Conservation (phyloP, 1,140 invertebrate genomes). For the Drosophila dunni region DNA sequence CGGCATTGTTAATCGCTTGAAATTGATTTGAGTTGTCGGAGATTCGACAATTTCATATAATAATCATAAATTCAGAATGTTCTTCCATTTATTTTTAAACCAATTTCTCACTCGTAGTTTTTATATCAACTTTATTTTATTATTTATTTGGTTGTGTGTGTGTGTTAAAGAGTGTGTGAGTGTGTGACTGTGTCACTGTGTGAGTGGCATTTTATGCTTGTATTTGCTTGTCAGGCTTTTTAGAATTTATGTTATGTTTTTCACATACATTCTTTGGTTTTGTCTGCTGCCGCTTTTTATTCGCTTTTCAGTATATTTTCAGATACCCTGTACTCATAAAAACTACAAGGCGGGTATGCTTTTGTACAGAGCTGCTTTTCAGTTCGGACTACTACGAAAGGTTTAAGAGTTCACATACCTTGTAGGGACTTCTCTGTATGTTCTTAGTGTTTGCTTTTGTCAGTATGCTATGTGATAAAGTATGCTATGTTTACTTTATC, state of each 20-base stretch:
- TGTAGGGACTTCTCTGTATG: too few species aligned
- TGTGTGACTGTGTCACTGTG: neutral
- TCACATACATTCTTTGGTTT: constrained; percentile 76
- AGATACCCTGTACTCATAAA: constrained; percentile 34
- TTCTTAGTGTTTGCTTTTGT: too few species aligned
- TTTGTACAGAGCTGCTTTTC: neutral
- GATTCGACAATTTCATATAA: constrained; percentile 40
- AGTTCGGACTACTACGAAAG: too few species aligned
- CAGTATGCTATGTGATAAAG: too few species aligned
- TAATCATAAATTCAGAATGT: constrained; percentile 73
- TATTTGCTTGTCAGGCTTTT: constrained; percentile 77
- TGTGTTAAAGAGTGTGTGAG: neutral
- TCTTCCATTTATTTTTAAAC: constrained; percentile 79
- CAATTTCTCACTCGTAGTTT: constrained; percentile 74
- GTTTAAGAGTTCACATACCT: too few species aligned
- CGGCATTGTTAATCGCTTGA: constrained; percentile 47
- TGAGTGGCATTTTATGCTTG: constrained; percentile 58
- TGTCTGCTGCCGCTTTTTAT: constrained; percentile 65
- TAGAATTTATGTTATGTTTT: constrained; percentile 82
- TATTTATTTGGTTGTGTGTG: constrained; percentile 29
- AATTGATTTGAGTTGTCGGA: constrained; percentile 29
- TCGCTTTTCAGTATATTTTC: constrained; percentile 75
- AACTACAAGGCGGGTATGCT: neutral
- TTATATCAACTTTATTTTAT: constrained; percentile 71
- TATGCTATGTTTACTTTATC: too few species aligned